Base-by-base conservation (phyloP, 2,888 invertebrate species). In the Tricholauxania praeusta region DNA sequence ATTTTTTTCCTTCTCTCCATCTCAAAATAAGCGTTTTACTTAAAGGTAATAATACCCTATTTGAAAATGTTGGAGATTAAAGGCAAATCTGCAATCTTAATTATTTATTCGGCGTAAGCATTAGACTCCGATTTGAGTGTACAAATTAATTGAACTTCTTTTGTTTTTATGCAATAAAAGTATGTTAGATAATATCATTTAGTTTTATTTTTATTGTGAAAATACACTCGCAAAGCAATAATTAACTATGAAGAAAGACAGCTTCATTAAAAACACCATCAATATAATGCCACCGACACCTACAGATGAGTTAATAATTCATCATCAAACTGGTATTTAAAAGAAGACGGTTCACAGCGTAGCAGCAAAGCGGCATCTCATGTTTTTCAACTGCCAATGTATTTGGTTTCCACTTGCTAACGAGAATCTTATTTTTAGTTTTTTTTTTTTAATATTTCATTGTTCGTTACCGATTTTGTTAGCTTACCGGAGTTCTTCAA, bases 291-390 rank as follows among this genome's bases (percentile, higher is more conserved):
- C 76, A 77, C 81, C 80, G 83, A 83, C 83, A 84, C 83, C 83
- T 84, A 74, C 79, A 83, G 83, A 84, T 84, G 84, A 83, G 83
- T 81, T 84, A 84, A 84, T 84, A 84, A 83, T 83, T 84, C 84
- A 84, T 80, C 77, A 72, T 12, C 62, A 62, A 78, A 76, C 72
- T 72, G 68, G 73, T 74, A 78, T 53, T 28, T 5, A 19, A 70
- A 47, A 62, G n/a, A 22, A 39, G 47, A 52, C 47, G n/a, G 52
- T 47, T 53, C 12, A 47, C 70, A 70, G n/a, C 52, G 32, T 53
- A 52, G 22, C 17, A 19, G 51, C 51, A 49, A 47, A 49, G 64
- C 14, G 17, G 49, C 60, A 2, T 32, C 60, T n/a, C 39, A 12
- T 3, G 57, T 22, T 63, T 57, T 8, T n/a, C 14, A 15, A 60